Conservation (phyloP, 2,113 vertebrate species). For the Oophaga pumilio region DNA sequence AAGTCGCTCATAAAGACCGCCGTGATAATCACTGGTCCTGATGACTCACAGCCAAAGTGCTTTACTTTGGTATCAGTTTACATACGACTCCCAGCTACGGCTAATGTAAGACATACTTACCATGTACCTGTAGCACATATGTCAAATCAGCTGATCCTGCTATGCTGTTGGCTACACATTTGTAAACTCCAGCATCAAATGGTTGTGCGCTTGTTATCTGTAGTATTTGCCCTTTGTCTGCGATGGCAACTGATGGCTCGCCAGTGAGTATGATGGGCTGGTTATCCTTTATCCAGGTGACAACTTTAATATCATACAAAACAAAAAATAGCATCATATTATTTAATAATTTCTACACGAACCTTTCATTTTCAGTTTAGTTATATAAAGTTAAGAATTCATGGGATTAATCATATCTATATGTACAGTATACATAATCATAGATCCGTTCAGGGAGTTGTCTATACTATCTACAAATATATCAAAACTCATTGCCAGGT, state of each 20-base stretch:
- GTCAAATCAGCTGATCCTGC: conserved; percentile 82
- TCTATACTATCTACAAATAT: no score
- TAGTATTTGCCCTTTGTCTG: conserved; percentile 79
- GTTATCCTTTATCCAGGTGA: conserved; percentile 91
- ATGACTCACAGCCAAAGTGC: no score
- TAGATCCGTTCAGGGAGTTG: no score
- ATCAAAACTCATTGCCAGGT: no score
- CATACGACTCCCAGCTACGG: background rate
- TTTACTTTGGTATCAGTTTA: no score
- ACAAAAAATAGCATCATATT: background rate
- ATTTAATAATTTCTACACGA: no score
- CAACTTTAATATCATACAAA: conserved; percentile 67
- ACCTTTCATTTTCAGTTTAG: no score
- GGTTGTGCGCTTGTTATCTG: conserved; percentile 82
- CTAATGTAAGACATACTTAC: conserved; percentile 70
- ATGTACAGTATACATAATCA: no score
- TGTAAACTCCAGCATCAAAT: conserved; percentile 84
- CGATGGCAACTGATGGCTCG: conserved; percentile 65
- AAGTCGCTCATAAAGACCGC: no score
- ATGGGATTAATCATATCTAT: no score
- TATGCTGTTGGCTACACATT: conserved; percentile 83
- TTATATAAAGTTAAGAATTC: no score
- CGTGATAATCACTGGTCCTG: no score
- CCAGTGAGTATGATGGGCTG: conserved; percentile 72
- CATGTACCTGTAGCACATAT: conserved; percentile 86